These are phyloP conservation scores for Odocoileus hemionus DNA, from an alignment of 2,113 vertebrate genomes.

Conservation along the genomic window DNA sequence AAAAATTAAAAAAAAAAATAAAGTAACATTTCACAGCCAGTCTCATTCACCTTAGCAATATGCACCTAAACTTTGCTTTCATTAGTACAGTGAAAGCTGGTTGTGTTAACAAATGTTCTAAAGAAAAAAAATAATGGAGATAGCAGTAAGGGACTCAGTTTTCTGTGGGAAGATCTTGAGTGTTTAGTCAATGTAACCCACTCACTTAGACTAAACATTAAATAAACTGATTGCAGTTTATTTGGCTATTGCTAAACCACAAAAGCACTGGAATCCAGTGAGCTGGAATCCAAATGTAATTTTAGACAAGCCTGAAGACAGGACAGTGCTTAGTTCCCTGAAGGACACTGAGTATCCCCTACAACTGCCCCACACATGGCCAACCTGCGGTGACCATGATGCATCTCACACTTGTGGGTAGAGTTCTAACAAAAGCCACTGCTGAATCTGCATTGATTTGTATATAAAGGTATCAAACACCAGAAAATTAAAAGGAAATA, in stretches of 20 bases:
- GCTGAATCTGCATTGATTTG: background rate
- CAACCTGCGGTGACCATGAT: background rate
- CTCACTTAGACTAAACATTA: constrained; percentile 15
- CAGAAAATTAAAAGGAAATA: background rate
- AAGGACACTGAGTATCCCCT: background rate
- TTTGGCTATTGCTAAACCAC: constrained; percentile 3
- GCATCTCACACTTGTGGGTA: background rate
- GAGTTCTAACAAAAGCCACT: background rate
- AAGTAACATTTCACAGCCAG: background rate
- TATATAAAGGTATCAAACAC: background rate
- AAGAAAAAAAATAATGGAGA: background rate
- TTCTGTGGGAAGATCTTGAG: background rate
- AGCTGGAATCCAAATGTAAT: constrained; percentile 34
- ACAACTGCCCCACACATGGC: rapidly evolving
- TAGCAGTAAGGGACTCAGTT: background rate
- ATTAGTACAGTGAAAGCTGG: background rate
- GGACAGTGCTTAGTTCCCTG: background rate
- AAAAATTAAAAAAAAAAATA: background rate
- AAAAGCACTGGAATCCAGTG: background rate
- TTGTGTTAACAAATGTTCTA: background rate
- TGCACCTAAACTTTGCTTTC: background rate
- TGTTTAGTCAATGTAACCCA: background rate
- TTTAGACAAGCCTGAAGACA: background rate
- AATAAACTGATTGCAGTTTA: constrained; percentile 33
- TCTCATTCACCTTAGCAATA: background rate